These are phyloP conservation scores for Spialia ferax DNA, from an alignment of 2,888 invertebrate genomes.

Conservation along the genomic window DNA sequence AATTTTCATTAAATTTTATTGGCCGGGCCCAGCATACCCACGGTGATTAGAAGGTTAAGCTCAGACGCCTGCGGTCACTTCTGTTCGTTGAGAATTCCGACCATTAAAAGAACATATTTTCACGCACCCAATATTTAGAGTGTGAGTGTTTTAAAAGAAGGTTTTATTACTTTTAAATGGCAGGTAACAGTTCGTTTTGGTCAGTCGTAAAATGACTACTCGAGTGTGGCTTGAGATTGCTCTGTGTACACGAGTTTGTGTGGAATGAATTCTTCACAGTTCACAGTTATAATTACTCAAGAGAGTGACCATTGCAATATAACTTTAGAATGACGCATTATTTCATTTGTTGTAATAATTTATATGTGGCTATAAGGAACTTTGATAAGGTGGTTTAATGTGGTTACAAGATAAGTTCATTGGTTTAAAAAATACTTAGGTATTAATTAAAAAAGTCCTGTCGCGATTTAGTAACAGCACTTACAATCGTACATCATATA, in stretches of 20 bases:
- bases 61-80: conserved; percentile 45
- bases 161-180: conserved; percentile 81
- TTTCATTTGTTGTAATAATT: not conserved
- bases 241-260: not conserved
- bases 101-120: conserved; percentile 79
- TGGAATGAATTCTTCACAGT: conserved; percentile 15
- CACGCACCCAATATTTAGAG: conserved; percentile 71
- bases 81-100: conserved; percentile 59
- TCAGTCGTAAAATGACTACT: conserved; percentile 36
- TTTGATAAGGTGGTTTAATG: not conserved
- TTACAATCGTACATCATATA: too few species aligned
- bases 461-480: too few species aligned
- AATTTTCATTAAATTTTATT: not conserved
- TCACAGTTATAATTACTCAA: conserved; percentile 4
- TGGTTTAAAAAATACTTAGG: too few species aligned
- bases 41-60: conserved; percentile 21
- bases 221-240: conserved; percentile 25
- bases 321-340: not conserved
- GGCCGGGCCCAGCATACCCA: not conserved
- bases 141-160: conserved; percentile 68
- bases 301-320: not conserved
- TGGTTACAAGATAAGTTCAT: too few species aligned
- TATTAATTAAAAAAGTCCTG: too few species aligned
- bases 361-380: not conserved
- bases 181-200: conserved; percentile 68